phyloP scores from a whole-genome alignment of 2,113 vertebrate genomes.

The Eira barbara region DNA sequence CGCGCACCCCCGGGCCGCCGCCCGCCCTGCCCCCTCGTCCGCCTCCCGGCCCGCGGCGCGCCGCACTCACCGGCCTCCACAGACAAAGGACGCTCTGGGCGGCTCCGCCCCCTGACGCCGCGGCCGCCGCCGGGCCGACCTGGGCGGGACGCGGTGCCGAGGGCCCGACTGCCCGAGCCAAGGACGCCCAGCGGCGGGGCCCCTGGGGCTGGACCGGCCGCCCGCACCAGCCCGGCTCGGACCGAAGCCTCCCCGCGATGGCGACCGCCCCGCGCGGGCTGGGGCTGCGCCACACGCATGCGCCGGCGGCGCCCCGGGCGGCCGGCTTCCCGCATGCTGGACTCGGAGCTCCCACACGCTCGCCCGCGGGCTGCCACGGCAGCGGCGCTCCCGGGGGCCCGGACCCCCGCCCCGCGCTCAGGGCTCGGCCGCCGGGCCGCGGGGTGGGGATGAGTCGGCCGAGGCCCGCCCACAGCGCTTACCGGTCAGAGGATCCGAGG shows the following conservation, averaged over 20 bases:
- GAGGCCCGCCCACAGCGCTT: too few relatives aligned
- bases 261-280: not conserved
- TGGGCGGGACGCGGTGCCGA: not conserved
- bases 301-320: not conserved
- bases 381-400: accelerated
- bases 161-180: not conserved
- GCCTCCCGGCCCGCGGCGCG: not conserved
- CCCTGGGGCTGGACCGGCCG: not conserved
- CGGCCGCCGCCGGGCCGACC: not conserved
- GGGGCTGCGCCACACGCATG: conserved; percentile 37
- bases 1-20: not conserved
- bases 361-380: accelerated
- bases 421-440: not conserved
- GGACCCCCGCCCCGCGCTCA: not conserved
- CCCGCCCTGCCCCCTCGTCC: not conserved
- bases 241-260: not conserved
- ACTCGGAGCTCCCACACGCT: not conserved
- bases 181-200: not conserved
- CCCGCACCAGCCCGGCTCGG: not conserved
- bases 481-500: too few relatives aligned
- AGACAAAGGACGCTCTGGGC: not conserved
- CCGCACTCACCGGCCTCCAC: conserved; percentile 4
- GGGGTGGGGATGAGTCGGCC: not conserved
- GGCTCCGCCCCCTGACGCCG: conserved; percentile 16
- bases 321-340: accelerated